These are phyloP conservation scores for Polymixis flavicincta DNA, from an alignment of 2,888 invertebrate genomes.

Conservation along the genomic window DNA sequence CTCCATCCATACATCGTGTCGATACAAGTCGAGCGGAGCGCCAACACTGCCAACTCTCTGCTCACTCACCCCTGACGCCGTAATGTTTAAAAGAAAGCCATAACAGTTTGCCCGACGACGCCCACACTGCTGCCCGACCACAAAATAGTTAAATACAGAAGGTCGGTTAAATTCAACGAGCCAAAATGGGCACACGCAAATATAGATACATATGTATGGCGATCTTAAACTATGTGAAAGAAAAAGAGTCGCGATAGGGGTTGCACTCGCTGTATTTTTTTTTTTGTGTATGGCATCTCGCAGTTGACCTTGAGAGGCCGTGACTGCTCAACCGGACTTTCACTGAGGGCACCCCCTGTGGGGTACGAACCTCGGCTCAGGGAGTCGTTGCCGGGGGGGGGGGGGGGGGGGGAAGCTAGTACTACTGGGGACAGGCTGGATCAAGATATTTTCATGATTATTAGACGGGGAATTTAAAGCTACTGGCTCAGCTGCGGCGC, in stretches of 20 bases:
- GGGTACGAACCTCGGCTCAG: no score
- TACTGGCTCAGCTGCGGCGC: no score
- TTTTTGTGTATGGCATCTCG: no score
- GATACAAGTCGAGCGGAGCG: constrained; percentile 40
- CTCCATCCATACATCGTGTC: constrained; percentile 23
- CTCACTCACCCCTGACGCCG: constrained; percentile 35
- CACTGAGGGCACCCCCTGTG: no score
- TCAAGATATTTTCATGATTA: no score
- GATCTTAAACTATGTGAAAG: neutral
- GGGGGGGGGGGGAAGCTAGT: no score
- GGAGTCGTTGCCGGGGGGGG: no score
- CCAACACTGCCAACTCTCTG: constrained; percentile 53
- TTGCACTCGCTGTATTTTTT: neutral
- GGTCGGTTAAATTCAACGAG: neutral
- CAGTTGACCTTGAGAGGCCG: no score
- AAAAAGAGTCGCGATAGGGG: neutral
- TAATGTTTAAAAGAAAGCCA: constrained; percentile 65
- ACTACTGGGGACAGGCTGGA: no score
- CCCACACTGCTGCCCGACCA: constrained; percentile 17
- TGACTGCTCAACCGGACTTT: no score
- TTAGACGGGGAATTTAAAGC: no score
- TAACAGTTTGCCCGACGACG: constrained; percentile 61
- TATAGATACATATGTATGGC: no score
- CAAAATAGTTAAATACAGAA: neutral
- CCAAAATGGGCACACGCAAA: neutral